A percentile compares a stretch with the other conserved stretches of the same genome.
phyloP scores from a whole-genome alignment of 2,797 vertebrate species.

The Coregonus sp. region DNA sequence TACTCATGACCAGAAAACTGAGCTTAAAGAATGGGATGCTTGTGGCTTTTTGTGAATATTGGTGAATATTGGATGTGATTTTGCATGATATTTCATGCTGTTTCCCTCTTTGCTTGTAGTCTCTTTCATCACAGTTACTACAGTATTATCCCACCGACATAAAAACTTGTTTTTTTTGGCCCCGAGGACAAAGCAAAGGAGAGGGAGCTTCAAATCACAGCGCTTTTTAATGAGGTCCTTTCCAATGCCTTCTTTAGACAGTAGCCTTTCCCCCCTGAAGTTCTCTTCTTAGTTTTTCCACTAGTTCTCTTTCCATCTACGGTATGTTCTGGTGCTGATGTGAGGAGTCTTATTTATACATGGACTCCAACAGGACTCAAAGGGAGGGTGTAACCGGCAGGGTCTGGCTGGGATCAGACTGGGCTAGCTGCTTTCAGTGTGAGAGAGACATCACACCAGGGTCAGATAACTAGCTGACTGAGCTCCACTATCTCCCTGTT shows the following conservation, averaged over 20 bases:
- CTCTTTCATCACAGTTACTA: background rate
- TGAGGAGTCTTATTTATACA: background rate
- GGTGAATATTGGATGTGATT: background rate
- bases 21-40: background rate
- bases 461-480: background rate
- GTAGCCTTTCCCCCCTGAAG: background rate
- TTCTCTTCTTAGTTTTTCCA: background rate
- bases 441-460: background rate
- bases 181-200: background rate
- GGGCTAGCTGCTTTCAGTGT: background rate
- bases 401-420: background rate
- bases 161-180: background rate
- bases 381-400: background rate
- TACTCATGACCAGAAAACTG: background rate
- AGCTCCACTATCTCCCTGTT: too few relatives aligned
- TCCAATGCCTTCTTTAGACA: background rate
- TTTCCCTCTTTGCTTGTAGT: background rate
- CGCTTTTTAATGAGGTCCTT: background rate
- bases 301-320: background rate
- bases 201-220: background rate
- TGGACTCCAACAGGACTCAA: background rate
- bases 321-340: background rate
- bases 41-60: background rate
- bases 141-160: background rate
- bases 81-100: background rate